A percentile compares a stretch with the other conserved stretches of the same genome.
Evolutionary conservation across 53 echinoderm and acorn worm genomes (phyloP).

Genomic region (Luidia sarsii): DNA sequence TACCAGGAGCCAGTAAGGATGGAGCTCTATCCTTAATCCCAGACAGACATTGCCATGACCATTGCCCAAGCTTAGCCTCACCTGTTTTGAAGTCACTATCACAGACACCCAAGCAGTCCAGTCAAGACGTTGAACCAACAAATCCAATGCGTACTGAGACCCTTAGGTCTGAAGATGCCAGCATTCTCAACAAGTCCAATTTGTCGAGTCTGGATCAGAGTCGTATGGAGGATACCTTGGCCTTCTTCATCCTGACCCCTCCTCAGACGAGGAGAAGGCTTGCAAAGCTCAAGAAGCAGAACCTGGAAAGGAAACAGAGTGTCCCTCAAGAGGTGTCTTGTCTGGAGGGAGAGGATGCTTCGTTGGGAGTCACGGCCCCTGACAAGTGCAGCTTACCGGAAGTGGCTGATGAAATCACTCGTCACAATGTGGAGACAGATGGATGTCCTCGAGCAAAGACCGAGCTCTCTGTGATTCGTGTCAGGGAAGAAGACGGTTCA

Average conservation of each 20-base stretch:
- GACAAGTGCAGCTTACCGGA: too few relatives aligned
- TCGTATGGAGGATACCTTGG: slow-evolving; percentile 84
- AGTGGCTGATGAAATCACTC: slow-evolving; percentile 3
- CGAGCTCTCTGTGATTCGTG: background rate
- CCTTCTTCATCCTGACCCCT: slow-evolving; percentile 88
- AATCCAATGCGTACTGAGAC: background rate
- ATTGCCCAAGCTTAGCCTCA: background rate
- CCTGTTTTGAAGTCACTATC: too few relatives aligned
- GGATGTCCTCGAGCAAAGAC: background rate
- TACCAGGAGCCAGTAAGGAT: background rate
- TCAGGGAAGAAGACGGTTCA: slow-evolving; percentile 38
- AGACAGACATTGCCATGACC: background rate
- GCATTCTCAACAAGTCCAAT: background rate
- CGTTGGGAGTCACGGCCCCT: too few relatives aligned
- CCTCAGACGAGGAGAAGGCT: slow-evolving; percentile 70
- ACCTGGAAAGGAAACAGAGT: background rate
- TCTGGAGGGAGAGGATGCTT: background rate
- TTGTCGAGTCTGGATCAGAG: slow-evolving; percentile 39
- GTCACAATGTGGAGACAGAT: background rate
- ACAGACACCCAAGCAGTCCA: background rate
- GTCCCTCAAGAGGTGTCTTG: background rate
- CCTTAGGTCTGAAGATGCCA: slow-evolving; percentile 24
- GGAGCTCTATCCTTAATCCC: background rate
- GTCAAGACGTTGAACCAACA: background rate
- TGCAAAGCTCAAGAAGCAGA: slow-evolving; percentile 23